Conservation (phyloP, 2,888 invertebrate species). For the Liodrosophila aerea region DNA sequence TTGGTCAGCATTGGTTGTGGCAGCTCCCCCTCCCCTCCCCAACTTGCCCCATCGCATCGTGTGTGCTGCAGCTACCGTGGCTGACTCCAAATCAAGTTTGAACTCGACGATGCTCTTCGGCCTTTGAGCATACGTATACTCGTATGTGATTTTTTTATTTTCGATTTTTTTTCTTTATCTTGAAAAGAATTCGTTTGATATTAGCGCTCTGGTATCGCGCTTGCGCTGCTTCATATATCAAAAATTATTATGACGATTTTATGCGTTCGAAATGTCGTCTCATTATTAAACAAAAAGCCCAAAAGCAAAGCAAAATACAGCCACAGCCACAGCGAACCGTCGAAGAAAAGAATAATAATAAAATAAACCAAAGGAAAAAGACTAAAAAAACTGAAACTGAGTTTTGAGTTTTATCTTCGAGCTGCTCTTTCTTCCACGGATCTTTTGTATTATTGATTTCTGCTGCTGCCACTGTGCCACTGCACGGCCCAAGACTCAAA, state of each 20-base stretch:
- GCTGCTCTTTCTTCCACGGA: slow-evolving; percentile 5
- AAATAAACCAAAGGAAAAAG: background rate
- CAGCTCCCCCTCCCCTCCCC: slow-evolving; percentile 9
- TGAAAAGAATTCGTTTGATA: slow-evolving; percentile 81
- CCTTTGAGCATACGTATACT: background rate
- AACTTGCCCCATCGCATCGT: background rate
- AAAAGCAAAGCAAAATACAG: slow-evolving; percentile 59
- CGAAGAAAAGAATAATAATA: slow-evolving; percentile 5
- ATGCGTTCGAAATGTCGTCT: slow-evolving; percentile 82
- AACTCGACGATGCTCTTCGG: slow-evolving; percentile 15
- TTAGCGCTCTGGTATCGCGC: slow-evolving; percentile 79
- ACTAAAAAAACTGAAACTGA: slow-evolving; percentile 23
- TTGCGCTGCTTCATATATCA: slow-evolving; percentile 81
- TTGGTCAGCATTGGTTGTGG: slow-evolving; percentile 58
- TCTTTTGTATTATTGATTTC: slow-evolving; percentile 71
- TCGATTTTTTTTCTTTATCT: slow-evolving; percentile 69
- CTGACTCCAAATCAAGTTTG: slow-evolving; percentile 30
- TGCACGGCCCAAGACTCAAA: slow-evolving; percentile 25
- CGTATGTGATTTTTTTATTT: no score
- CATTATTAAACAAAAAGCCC: slow-evolving; percentile 79
- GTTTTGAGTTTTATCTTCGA: no score
- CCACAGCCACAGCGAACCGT: slow-evolving; percentile 25
- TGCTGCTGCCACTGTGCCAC: slow-evolving; percentile 24
- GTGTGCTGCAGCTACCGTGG: slow-evolving; percentile 48
- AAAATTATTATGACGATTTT: slow-evolving; percentile 82